A percentile compares a stretch with the other conserved stretches of the same genome.
Conservation (phyloP, 2,797 vertebrate genomes). For the Ficedula albicollis region DNA sequence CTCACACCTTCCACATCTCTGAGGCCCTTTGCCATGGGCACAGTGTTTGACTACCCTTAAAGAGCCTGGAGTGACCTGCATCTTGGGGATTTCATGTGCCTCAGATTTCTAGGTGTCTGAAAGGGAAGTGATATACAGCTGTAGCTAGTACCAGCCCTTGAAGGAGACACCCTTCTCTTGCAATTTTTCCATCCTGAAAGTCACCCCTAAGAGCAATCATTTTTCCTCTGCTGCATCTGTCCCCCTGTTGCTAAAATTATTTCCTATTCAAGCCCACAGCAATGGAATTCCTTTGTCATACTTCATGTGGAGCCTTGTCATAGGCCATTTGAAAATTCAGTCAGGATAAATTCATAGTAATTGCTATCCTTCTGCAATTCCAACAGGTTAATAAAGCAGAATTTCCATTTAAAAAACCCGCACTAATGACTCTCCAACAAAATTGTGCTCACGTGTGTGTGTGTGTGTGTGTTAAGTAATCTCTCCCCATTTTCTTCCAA, state of each 20-base stretch:
- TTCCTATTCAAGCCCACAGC: not conserved
- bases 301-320: not conserved
- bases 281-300: not conserved
- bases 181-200: not conserved
- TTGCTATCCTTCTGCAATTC: not conserved
- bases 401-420: not conserved
- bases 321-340: not conserved
- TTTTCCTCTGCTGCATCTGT: not conserved
- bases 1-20: not conserved
- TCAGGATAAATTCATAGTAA: not conserved
- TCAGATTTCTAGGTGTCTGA: not conserved
- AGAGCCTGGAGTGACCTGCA: not conserved
- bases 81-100: not conserved
- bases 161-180: not conserved
- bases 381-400: not conserved
- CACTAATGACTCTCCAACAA: not conserved
- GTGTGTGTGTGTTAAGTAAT: not conserved
- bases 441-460: not conserved
- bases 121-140: not conserved
- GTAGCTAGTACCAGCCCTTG: not conserved
- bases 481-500: not conserved
- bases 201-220: not conserved
- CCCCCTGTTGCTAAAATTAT: not conserved
- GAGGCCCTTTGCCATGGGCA: not conserved
- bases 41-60: not conserved